A percentile compares a stretch with the other conserved stretches of the same genome.
These are phyloP conservation scores for Fregata magnificens DNA, from an alignment of 2,113 vertebrate species.

Conservation along the genomic window DNA sequence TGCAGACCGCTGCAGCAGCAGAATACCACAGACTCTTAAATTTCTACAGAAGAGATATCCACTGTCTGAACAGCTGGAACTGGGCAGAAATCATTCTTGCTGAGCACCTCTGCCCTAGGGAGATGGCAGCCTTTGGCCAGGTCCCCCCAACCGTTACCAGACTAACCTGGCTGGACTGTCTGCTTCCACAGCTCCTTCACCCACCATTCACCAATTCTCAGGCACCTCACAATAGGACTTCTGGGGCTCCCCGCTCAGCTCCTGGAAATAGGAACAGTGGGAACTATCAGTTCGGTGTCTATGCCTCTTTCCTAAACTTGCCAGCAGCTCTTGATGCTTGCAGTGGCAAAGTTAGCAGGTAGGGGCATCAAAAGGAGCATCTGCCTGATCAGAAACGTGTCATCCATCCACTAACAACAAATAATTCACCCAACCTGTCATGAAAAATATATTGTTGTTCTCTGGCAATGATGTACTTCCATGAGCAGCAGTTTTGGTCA, in stretches of 20 bases:
- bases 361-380: background rate
- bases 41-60: background rate
- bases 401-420: background rate
- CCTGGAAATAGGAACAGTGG: background rate
- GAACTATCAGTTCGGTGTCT: fast-evolving
- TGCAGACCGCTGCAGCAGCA: background rate
- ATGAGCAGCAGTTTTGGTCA: background rate
- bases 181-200: background rate
- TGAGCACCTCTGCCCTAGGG: background rate
- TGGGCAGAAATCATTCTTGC: background rate
- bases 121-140: background rate
- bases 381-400: background rate
- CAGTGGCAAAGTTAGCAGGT: background rate
- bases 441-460: background rate
- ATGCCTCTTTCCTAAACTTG: background rate
- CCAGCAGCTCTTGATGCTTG: background rate
- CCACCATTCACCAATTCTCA: background rate
- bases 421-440: background rate
- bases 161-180: background rate
- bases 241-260: background rate
- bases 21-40: background rate
- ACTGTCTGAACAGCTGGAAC: background rate
- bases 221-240: background rate
- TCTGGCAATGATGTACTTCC: background rate
- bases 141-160: fast-evolving